These are phyloP conservation scores for Emydura subglobosa DNA, from an alignment of 2,113 vertebrate genomes.

Conservation along the genomic window DNA sequence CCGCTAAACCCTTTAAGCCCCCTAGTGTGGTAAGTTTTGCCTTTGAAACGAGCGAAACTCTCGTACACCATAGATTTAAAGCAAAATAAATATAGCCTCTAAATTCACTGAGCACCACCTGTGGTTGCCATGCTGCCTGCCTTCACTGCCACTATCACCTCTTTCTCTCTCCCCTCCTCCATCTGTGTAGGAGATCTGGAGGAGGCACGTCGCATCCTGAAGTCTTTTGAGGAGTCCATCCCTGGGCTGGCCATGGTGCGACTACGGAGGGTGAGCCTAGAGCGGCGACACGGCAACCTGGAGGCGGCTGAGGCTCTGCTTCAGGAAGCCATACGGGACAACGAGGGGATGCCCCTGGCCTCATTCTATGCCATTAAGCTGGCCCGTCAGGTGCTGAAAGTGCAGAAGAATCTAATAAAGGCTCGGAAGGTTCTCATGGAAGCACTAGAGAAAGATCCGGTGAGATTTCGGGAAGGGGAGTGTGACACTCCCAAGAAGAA, in stretches of 20 bases:
- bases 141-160: background rate
- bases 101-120: background rate
- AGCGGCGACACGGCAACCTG: constrained; percentile 80
- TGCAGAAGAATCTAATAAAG: constrained; percentile 75
- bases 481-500: background rate
- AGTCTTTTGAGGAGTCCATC: constrained; percentile 75
- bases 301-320: constrained; percentile 82
- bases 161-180: background rate
- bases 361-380: constrained; percentile 88
- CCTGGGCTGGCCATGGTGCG: constrained; percentile 84
- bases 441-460: constrained; percentile 84
- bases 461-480: constrained; percentile 47
- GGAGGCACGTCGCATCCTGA: constrained; percentile 81
- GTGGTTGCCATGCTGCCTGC: background rate
- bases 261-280: constrained; percentile 82
- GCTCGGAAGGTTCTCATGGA: constrained; percentile 82
- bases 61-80: background rate
- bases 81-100: background rate
- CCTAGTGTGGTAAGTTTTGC: background rate
- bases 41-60: background rate
- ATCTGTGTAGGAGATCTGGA: constrained; percentile 75
- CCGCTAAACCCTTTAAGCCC: background rate
- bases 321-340: constrained; percentile 79
- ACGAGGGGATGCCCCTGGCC: constrained; percentile 77
- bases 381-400: constrained; percentile 82